Evolutionary conservation across 2,113 vertebrate species (phyloP).

Genomic region (Vulpes lagopus): DNA sequence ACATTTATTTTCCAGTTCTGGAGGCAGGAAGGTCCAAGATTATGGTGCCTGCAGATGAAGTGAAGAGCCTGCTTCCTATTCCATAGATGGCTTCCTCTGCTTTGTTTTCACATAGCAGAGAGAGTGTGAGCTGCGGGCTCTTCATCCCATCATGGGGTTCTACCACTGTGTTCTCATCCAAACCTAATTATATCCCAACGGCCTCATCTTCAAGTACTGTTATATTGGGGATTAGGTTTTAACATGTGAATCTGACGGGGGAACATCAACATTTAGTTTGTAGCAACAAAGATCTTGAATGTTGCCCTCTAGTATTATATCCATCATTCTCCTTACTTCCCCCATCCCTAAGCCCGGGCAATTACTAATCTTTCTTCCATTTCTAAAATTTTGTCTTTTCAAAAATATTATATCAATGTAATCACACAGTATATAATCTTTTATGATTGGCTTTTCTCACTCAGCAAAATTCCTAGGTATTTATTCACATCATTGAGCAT

Average conservation of each 20-base stretch:
- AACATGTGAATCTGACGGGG: background rate
- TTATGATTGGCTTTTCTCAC: background rate
- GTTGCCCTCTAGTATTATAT: background rate
- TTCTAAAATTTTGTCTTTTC: background rate
- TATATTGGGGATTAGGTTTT: background rate
- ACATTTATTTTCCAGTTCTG: background rate
- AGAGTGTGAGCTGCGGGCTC: background rate
- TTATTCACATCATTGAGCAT: background rate
- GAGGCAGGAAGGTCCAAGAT: background rate
- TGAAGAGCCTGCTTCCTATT: background rate
- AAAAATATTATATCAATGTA: background rate
- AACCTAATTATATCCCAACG: background rate
- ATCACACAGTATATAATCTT: background rate
- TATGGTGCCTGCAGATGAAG: background rate
- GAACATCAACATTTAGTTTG: background rate
- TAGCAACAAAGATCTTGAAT: background rate
- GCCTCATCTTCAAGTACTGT: background rate
- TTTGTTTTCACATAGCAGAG: background rate
- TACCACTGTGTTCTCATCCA: background rate
- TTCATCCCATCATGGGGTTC: background rate
- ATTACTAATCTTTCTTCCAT: background rate
- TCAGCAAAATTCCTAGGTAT: background rate
- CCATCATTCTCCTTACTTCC: background rate
- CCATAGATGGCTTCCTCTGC: background rate
- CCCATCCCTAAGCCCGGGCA: background rate